These are phyloP conservation scores for Gnathonemus echidnorhynchus DNA, from an alignment of 2,113 vertebrate genomes.

Conservation along the genomic window DNA sequence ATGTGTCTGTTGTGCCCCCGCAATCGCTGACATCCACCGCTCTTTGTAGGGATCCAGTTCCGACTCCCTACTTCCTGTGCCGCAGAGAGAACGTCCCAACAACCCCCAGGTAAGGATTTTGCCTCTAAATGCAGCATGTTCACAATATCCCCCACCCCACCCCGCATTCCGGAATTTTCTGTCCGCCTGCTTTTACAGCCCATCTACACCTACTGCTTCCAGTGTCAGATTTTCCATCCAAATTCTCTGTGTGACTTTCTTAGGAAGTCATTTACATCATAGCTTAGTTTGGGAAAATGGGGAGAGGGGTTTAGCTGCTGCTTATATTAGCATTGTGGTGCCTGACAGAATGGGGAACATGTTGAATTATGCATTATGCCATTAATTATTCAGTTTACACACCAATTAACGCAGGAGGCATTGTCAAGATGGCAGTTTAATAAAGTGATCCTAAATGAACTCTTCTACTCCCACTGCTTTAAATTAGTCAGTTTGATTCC, in stretches of 20 bases:
- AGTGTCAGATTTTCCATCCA: neutral
- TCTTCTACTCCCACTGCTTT: neutral
- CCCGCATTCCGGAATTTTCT: neutral
- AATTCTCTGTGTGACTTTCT: neutral
- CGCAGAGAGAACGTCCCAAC: conserved; percentile 54
- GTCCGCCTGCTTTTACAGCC: neutral
- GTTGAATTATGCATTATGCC: neutral
- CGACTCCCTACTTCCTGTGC: conserved; percentile 59
- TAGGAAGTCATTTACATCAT: neutral
- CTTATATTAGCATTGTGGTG: neutral
- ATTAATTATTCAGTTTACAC: conserved; percentile 9
- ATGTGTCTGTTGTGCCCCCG: neutral
- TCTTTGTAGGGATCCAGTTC: conserved; percentile 66
- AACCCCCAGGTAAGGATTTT: conserved; percentile 55
- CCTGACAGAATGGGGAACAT: neutral
- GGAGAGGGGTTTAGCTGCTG: neutral
- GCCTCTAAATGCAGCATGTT: neutral
- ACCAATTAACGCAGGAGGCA: conserved; percentile 5
- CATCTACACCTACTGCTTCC: neutral
- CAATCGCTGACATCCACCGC: conserved; percentile 46
- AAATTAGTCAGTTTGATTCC: neutral
- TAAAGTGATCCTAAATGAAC: conserved; percentile 5
- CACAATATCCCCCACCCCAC: neutral
- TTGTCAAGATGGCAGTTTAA: neutral
- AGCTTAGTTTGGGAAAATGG: neutral